Conservation (phyloP, 2,888 invertebrate genomes). For the Unio pictorum region DNA sequence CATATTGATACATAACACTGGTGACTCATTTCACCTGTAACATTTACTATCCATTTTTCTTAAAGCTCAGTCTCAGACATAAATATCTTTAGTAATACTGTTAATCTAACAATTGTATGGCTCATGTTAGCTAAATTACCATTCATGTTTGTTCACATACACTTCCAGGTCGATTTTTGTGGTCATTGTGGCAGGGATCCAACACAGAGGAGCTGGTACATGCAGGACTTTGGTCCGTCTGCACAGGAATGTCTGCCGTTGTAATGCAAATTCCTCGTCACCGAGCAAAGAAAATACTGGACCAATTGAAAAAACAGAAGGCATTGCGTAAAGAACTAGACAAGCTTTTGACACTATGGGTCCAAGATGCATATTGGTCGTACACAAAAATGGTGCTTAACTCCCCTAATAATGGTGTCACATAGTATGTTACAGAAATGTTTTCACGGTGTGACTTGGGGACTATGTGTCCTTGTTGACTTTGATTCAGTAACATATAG, state of each 20-base stretch:
- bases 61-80: too few relatives aligned
- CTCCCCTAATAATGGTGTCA: constrained; percentile 23
- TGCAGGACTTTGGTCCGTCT: constrained; percentile 42
- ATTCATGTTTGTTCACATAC: too few relatives aligned
- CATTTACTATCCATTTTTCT: too few relatives aligned
- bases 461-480: too few relatives aligned
- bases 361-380: constrained; percentile 32
- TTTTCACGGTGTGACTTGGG: too few relatives aligned
- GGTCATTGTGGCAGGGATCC: constrained; percentile 41
- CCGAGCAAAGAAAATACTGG: constrained; percentile 27
- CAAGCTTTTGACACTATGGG: constrained; percentile 37
- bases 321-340: constrained; percentile 29
- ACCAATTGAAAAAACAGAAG: constrained; percentile 30
- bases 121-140: too few relatives aligned
- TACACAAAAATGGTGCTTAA: constrained; percentile 41
- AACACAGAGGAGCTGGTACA: constrained; percentile 29
- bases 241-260: constrained; percentile 36
- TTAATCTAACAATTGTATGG: too few relatives aligned
- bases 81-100: too few relatives aligned
- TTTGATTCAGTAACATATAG: too few relatives aligned
- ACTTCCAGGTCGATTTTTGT: constrained; percentile 39
- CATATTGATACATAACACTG: too few relatives aligned
- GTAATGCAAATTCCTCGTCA: constrained; percentile 43
- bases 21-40: too few relatives aligned
- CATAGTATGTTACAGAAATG: too few relatives aligned